Percentiles rank a stretch among this genome's conserved stretches.
These are phyloP conservation scores for Molossus molossus DNA, from an alignment of 2,797 vertebrate species.

Conservation along the genomic window DNA sequence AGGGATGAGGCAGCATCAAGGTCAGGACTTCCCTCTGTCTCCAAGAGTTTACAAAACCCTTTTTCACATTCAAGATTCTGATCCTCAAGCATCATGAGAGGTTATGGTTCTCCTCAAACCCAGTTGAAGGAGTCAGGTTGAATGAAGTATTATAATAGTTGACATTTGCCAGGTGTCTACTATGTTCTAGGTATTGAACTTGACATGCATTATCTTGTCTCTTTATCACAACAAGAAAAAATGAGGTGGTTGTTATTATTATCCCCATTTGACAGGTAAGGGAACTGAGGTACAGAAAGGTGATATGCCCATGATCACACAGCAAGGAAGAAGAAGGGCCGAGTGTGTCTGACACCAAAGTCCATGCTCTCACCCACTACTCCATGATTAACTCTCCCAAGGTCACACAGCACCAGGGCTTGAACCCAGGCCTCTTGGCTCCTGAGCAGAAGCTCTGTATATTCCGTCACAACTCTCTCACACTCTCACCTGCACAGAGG, in stretches of 20 bases:
- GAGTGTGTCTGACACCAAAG: constrained; percentile 48
- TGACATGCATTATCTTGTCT: constrained; percentile 50
- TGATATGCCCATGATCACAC: constrained; percentile 30
- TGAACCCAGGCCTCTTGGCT: constrained; percentile 67
- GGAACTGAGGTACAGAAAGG: constrained; percentile 49
- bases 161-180: neutral
- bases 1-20: constrained; percentile 10
- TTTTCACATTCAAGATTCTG: constrained; percentile 50
- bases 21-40: constrained; percentile 6
- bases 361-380: constrained; percentile 19
- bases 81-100: constrained; percentile 31
- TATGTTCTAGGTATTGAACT: neutral
- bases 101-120: constrained; percentile 31
- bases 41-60: constrained; percentile 56
- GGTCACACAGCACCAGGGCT: constrained; percentile 74
- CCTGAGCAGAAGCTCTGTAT: constrained; percentile 75
- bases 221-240: constrained; percentile 19
- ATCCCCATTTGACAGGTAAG: constrained; percentile 27
- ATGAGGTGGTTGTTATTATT: neutral
- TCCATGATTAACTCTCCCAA: constrained; percentile 67
- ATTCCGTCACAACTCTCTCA: constrained; percentile 63
- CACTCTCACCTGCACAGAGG: constrained; percentile 72
- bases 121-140: constrained; percentile 10
- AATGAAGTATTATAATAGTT: neutral
- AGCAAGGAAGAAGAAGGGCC: constrained; percentile 58